Evolutionary conservation across 2,113 vertebrate species (phyloP), one percentile per base, ranked within the genome.

Genomic region (Sorex fumeus): DNA sequence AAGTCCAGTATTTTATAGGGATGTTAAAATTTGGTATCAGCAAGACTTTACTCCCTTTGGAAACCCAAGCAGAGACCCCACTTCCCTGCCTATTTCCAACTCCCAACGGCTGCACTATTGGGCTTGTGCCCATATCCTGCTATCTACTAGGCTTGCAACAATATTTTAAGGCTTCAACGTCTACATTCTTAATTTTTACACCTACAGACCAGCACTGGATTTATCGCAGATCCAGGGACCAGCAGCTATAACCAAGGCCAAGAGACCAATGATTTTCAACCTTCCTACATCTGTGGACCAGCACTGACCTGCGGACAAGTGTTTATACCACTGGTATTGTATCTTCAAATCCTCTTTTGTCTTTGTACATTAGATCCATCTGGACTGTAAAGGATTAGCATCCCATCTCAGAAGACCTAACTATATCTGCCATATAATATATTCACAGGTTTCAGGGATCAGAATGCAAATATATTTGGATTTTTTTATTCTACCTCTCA

Each of bases 1-100:
- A 36, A 88, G 36, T 85, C 60, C 23, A 86, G 32, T 25, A 30
- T 79, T 86, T 21, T 19, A 53, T 10, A 43, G 25, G 40, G 12
- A 12, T 21, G 40, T 27, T 84, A 84, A 84, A 84, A 83, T 43
- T 77, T 93, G 75, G 36, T 77, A 77, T 34, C 87, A 91, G 40
- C 36, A 91, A 74, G 6, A 28, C 47, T 74, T 64, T 76, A 45
- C 15, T 88, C 28, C 72, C 72, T 87, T 67, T 45, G 6, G 40
- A 93, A 18, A 23, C 11, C 62, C 36, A 72, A 69, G 12, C 8
- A 19, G 21, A 94, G n/a, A 95, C 43, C 72, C 28, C 21, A 40
- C 34, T 92, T 74, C 81, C 70, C 90, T 43, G 40, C 18, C 32
- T 75, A 76, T 72, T 72, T 90, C 62, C 70, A 84, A 16, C 62